A percentile compares a stretch with the other conserved stretches of the same genome.
Evolutionary conservation across 2,888 invertebrate genomes (phyloP).

Genomic region (Marronus borbonicus): DNA sequence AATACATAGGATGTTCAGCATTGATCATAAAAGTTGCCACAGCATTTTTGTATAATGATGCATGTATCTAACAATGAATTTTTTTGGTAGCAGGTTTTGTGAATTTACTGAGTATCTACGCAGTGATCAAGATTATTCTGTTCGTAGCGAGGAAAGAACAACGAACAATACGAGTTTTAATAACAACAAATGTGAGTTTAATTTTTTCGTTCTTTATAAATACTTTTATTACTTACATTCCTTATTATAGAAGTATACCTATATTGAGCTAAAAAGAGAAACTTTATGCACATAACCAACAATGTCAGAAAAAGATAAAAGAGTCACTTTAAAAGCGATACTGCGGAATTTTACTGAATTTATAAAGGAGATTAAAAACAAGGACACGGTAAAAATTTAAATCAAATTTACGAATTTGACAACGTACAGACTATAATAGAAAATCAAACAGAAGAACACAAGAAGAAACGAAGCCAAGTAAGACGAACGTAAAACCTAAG

Average conservation of each 20-base stretch:
- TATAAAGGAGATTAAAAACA: not conserved
- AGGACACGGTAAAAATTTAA: not conserved
- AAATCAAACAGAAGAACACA: not conserved
- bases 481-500: not conserved
- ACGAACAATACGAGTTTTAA: not conserved
- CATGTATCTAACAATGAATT: no score
- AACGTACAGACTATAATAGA: not conserved
- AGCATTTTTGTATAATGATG: no score
- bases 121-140: not conserved
- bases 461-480: not conserved
- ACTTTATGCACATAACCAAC: not conserved
- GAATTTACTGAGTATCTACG: not conserved
- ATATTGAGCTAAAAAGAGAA: not conserved
- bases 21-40: no score
- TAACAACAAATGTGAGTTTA: not conserved
- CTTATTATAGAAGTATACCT: not conserved
- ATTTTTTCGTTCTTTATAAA: not conserved
- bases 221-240: not conserved
- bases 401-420: slow-evolving; percentile 6
- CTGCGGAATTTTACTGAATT: not conserved
- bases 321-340: not conserved
- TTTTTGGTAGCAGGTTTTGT: slow-evolving; percentile 4
- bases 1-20: no score
- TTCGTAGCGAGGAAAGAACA: not conserved
- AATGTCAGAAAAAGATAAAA: not conserved